phyloP scores from a whole-genome alignment of 2,797 vertebrate species.

The Monodelphis domestica region DNA sequence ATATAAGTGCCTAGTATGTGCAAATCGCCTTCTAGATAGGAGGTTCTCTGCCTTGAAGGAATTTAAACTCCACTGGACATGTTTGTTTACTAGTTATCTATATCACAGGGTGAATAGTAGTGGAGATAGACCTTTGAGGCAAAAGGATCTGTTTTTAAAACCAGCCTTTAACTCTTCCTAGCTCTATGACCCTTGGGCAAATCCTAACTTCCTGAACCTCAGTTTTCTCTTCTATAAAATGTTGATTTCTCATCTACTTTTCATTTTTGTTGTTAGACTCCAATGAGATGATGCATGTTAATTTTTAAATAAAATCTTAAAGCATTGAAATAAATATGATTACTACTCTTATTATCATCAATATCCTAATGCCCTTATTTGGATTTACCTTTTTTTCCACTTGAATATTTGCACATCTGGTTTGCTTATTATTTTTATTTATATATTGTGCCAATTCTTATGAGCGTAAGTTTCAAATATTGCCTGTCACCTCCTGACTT shows the following conservation, averaged over 20 bases:
- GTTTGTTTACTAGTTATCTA: not conserved
- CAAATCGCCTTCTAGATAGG: slow-evolving; percentile 9
- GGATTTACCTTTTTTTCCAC: not conserved
- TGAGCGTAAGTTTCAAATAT: no score
- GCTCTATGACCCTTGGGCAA: not conserved
- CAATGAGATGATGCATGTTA: not conserved
- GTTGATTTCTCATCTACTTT: not conserved
- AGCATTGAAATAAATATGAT: not conserved
- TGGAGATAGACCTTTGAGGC: not conserved
- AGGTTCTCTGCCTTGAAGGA: not conserved
- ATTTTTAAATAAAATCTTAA: not conserved
- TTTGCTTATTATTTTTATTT: no score
- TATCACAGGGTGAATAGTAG: not conserved
- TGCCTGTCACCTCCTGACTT: no score
- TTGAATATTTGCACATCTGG: not conserved
- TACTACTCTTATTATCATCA: not conserved
- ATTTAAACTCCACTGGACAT: not conserved
- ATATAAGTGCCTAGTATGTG: not conserved
- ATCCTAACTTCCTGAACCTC: not conserved
- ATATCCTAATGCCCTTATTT: not conserved
- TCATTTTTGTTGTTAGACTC: not conserved
- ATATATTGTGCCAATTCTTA: no score
- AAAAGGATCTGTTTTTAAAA: not conserved
- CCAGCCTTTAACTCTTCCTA: not conserved
- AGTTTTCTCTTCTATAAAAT: not conserved